A percentile compares a stretch with the other conserved stretches of the same genome.
Evolutionary conservation across 2,888 invertebrate species (phyloP).

Genomic region (Calameuta filiformis): DNA sequence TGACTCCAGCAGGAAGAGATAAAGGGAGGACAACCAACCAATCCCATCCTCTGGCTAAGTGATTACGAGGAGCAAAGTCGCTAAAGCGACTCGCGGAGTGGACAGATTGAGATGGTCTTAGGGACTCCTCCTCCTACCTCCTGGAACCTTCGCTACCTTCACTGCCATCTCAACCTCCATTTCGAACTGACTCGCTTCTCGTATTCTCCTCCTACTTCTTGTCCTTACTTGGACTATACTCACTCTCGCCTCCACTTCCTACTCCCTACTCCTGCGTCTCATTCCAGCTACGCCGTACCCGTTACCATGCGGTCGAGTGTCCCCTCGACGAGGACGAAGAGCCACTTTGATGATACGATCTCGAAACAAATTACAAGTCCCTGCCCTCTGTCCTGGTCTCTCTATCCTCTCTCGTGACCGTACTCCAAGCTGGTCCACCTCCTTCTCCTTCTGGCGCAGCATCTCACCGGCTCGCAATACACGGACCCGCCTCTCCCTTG

Average conservation of each 20-base stretch:
- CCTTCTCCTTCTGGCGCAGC: not conserved
- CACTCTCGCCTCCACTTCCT: constrained; percentile 18
- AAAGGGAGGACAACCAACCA: constrained; percentile 23
- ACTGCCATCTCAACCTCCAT: not conserved
- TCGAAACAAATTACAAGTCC: constrained; percentile 62
- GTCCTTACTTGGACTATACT: constrained; percentile 16
- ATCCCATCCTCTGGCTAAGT: constrained; percentile 20
- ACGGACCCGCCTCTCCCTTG: constrained; percentile 27
- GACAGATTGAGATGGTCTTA: constrained; percentile 42
- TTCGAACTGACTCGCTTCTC: constrained; percentile 8
- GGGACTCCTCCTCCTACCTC: constrained; percentile 32
- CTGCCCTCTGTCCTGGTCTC: constrained; percentile 29
- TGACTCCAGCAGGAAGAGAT: constrained; percentile 15
- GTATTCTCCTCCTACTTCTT: constrained; percentile 18
- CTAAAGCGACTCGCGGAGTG: constrained; percentile 35
- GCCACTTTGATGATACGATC: constrained; percentile 63
- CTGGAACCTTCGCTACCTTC: not conserved
- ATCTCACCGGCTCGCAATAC: not conserved
- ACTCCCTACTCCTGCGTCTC: constrained; percentile 6
- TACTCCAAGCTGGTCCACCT: not conserved
- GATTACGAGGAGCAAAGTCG: constrained; percentile 41
- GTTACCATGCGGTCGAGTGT: constrained; percentile 35
- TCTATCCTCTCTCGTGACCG: constrained; percentile 16
- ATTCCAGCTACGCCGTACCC: constrained; percentile 32
- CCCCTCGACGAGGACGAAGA: constrained; percentile 49